These are phyloP conservation scores for Nomada fabriciana DNA, from an alignment of 2,888 invertebrate genomes.

Conservation along the genomic window DNA sequence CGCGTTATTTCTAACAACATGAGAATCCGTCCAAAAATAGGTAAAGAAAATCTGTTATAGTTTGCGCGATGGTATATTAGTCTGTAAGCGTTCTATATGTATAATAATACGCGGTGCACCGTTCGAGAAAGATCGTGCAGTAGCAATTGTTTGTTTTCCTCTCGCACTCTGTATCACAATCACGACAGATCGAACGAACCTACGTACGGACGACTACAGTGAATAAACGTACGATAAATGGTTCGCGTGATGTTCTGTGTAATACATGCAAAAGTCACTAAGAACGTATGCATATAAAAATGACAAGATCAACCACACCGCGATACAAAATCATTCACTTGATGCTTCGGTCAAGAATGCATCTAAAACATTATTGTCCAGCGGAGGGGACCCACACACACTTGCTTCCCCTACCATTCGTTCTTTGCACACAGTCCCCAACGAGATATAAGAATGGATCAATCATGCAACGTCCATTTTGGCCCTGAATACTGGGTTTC, in stretches of 20 bases:
- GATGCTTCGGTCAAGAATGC: neutral
- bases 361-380: neutral
- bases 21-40: neutral
- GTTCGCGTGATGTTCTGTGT: neutral
- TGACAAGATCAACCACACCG: neutral
- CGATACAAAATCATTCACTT: neutral
- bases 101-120: neutral
- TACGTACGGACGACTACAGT: neutral
- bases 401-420: too few relatives aligned
- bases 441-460: too few relatives aligned
- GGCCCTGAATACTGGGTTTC: too few relatives aligned
- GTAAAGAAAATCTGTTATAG: neutral
- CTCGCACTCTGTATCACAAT: neutral
- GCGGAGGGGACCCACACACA: too few relatives aligned
- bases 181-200: neutral
- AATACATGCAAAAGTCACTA: neutral
- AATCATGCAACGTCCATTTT: too few relatives aligned
- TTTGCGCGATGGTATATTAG: slow-evolving; percentile 11
- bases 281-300: neutral
- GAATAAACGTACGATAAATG: neutral
- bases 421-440: too few relatives aligned
- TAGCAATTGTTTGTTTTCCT: slow-evolving; percentile 52
- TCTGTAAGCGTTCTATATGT: neutral
- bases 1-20: neutral
- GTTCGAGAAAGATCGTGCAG: slow-evolving; percentile 40